Base-by-base conservation (phyloP, 2,888 invertebrate genomes). In the Nephrotoma guestfalica region DNA sequence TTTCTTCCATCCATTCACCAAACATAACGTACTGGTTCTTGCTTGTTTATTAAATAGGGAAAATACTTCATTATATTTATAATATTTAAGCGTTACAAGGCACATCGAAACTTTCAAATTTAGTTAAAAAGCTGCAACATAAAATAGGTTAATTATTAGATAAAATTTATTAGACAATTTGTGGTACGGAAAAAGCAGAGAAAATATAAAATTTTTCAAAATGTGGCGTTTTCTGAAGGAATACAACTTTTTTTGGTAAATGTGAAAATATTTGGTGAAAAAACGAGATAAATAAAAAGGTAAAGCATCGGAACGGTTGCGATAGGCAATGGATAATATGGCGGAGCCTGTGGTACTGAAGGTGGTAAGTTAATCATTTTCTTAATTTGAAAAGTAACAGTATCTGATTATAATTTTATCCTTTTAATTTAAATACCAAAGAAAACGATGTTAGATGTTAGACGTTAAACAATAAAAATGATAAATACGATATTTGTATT, bases 241-340 rank as follows among this genome's bases (percentile, higher is more conserved):
- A 71, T 71, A 71, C 15, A 57, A 71, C 71, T 9, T 30, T 71
- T 51, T 71, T 71, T 71, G 30, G 30, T 71, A 57, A 57, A 57
- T 57, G 51, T 57, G 51, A 57, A 15, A 30, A 57, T 57, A 57
- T 71, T 71, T 71, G 30, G 71, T 30, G 71, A 71, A 41, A n/a
- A 41, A 30, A 30, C 30, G 30, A 84, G n/a, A 84, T 83, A 83
- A 9, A 84, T 83, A 83, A 9, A 13, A 41, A 84, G n/a, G 41
- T 15, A 41, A 84, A 84, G 7, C 3, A 42, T n/a, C n/a, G n/a
- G 4, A 84, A 84, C 4, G 2, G 6, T n/a, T 84, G 84, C 5
- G 41, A 41, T 84, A 41, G 41, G 84, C 41, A 84, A 84, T 84
- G 84, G 84, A 84, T 84, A 84, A 84, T 84, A 84, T 84, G 84